Base-by-base conservation (phyloP, 2,888 invertebrate species). In the Parnassius orleans region DNA sequence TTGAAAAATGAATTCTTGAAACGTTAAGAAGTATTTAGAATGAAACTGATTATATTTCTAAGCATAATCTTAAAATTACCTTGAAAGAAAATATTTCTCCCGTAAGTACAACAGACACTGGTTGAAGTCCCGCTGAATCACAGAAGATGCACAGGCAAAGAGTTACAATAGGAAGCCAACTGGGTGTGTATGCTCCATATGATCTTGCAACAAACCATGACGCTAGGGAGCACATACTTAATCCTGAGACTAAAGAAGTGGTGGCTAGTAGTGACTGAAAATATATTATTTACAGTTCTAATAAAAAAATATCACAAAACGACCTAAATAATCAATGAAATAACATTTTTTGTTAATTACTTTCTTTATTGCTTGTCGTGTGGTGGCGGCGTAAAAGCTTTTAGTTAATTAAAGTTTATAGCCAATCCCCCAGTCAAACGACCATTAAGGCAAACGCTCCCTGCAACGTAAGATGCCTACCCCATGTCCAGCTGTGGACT, bases 11-110 rank as follows among this genome's bases (percentile, higher is more conserved):
- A 19, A 19, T 19, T 19, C 19, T 19, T 1, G 19, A 19, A 19
- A 2, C 19, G 19, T 19, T 19, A 19, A 19, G 2, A 19, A 2
- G 19, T 19, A 19, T 19, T 19, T 19, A 19, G 2, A 19, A 19
- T 19, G 15, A n/a, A n/a, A n/a, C n/a, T 19, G 15, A 19, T 2
- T 19, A 19, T 19, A 2, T 19, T 19, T 1, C 15, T 19, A 19
- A 19, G 2, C 2, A 46, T 11, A 9, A 51, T 12, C 14, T 7
- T 47, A 7, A 50, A 43, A 12, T 57, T 68, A 89, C 90, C 81
- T 88, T 89, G 57, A 80, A 90, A 2, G 90, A 88, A 65, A 93
- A 93, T 63, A 93, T 86, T 69, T 93, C 93, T 1, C 91, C 84
- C 0, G 81, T 79, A 0, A 93, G 70, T 1, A 93, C 84, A 10